These are phyloP conservation scores for Globicephala melas DNA, from an alignment of 2,113 vertebrate species.

Conservation along the genomic window DNA sequence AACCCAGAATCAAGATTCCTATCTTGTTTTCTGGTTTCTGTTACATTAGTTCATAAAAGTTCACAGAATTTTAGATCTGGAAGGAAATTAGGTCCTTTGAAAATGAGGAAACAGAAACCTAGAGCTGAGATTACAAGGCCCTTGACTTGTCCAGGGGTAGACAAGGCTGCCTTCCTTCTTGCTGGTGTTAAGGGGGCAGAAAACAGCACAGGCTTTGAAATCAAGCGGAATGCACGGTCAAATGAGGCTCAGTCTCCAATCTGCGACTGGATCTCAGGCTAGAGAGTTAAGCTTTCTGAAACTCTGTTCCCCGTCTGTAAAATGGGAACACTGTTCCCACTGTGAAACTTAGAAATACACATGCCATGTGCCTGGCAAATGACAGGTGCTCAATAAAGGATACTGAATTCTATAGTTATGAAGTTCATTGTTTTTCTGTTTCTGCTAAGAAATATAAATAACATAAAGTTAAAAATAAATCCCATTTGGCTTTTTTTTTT, in stretches of 20 bases:
- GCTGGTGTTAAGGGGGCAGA: background rate
- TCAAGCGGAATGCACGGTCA: background rate
- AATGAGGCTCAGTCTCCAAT: background rate
- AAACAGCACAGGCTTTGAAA: background rate
- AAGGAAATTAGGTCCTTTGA: slow-evolving; percentile 57
- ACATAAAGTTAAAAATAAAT: background rate
- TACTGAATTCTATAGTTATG: background rate
- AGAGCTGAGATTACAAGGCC: background rate
- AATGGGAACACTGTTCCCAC: background rate
- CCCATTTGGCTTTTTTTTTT: background rate
- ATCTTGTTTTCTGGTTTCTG: slow-evolving; percentile 74
- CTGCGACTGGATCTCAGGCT: background rate
- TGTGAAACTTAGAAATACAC: background rate
- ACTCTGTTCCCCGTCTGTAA: background rate
- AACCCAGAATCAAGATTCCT: slow-evolving; percentile 67
- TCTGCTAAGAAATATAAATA: background rate
- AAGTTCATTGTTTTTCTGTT: background rate
- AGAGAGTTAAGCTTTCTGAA: background rate
- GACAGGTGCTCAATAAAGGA: background rate
- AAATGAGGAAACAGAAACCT: slow-evolving; percentile 52
- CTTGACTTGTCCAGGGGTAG: background rate
- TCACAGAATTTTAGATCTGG: slow-evolving; percentile 55
- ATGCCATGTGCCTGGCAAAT: background rate
- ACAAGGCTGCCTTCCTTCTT: background rate
- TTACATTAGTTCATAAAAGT: slow-evolving; percentile 67